Evolutionary conservation across 2,797 vertebrate genomes (phyloP).

Genomic region (Mormyrops boulengeri): DNA sequence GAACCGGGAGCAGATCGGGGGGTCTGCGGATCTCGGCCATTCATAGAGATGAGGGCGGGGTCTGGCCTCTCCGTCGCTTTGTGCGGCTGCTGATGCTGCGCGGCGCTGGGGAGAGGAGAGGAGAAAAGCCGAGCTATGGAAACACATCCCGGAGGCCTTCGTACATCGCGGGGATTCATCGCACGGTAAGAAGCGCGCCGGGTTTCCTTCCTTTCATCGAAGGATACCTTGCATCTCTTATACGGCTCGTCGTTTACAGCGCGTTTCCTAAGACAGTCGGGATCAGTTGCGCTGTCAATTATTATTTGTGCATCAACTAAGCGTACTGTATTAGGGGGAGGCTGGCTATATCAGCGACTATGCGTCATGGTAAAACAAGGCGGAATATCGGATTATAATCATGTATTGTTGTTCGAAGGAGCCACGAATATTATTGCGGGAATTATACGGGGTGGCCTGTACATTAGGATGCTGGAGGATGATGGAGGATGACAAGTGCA

Average conservation of each 20-base stretch:
- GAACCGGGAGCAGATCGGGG: not conserved
- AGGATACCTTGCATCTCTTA: not conserved
- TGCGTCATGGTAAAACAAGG: not conserved
- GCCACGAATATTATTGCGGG: not conserved
- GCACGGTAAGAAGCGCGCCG: conserved; percentile 57
- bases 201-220: not conserved
- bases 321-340: not conserved
- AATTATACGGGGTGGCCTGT: conserved; percentile 22
- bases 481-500: conserved; percentile 36
- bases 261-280: not conserved
- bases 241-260: not conserved
- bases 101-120: conserved; percentile 32
- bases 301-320: not conserved
- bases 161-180: conserved; percentile 43
- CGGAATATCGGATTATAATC: not conserved
- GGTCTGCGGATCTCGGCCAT: conserved; percentile 9
- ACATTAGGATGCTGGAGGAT: conserved; percentile 19
- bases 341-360: not conserved
- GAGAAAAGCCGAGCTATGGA: conserved; percentile 53
- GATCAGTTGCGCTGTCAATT: not conserved
- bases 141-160: conserved; percentile 46
- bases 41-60: conserved; percentile 60
- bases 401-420: not conserved
- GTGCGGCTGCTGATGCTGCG: conserved; percentile 75
- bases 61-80: conserved; percentile 65